Conservation (phyloP, 2,888 invertebrate genomes). For the Spilarctia lutea region DNA sequence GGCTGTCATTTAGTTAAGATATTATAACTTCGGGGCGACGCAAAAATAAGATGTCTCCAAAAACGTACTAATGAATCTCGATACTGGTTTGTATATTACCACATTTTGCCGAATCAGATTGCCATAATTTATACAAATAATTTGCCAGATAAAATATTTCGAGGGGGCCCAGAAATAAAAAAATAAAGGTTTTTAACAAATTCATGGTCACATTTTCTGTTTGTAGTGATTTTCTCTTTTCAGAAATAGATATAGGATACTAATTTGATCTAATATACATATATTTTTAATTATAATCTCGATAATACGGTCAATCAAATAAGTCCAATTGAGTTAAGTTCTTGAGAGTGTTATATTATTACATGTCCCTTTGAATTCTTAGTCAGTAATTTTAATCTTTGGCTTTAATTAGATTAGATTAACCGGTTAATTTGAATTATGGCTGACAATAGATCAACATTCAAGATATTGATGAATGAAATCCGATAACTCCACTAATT, state of each 20-base stretch:
- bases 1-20: conserved; percentile 52
- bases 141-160: conserved; percentile 29
- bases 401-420: not conserved
- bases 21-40: conserved; percentile 45
- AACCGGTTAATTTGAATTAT: not conserved
- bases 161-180: not conserved
- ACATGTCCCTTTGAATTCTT: not conserved
- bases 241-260: too few relatives aligned
- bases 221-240: too few relatives aligned
- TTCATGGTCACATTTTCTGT: not conserved
- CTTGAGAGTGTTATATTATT: not conserved
- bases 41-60: conserved; percentile 43
- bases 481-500: not conserved
- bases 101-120: conserved; percentile 32
- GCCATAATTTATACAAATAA: conserved; percentile 35
- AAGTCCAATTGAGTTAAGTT: too few relatives aligned
- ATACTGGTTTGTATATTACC: conserved; percentile 39
- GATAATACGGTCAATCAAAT: not conserved
- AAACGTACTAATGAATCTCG: conserved; percentile 44
- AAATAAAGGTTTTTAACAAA: not conserved
- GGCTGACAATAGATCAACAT: not conserved
- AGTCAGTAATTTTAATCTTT: not conserved
- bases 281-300: not conserved
- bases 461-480: not conserved
- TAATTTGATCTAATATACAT: too few relatives aligned